Percentiles rank a stretch among this genome's conserved stretches.
These are phyloP conservation scores for Drosophila teissieri DNA, from an alignment of 1,140 invertebrate genomes.

Conservation along the genomic window DNA sequence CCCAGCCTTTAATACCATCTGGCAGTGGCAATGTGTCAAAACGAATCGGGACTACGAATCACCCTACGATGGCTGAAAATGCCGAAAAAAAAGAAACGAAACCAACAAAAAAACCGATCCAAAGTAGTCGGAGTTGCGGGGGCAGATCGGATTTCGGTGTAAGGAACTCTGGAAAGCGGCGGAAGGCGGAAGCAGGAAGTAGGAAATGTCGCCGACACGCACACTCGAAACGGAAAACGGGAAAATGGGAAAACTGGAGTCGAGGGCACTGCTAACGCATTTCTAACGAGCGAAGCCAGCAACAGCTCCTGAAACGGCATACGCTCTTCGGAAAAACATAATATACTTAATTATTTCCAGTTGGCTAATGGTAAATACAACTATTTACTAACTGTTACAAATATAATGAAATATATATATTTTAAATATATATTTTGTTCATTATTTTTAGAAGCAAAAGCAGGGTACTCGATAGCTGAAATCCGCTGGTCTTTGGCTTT, in stretches of 20 bases:
- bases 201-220: slow-evolving; percentile 59
- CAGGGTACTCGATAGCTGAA: background rate
- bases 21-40: slow-evolving; percentile 71
- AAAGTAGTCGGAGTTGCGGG: background rate
- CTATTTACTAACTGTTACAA: no score
- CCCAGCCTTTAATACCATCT: slow-evolving; percentile 3
- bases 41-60: slow-evolving; percentile 56
- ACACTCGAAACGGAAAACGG: slow-evolving; percentile 10
- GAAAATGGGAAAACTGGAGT: background rate
- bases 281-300: slow-evolving; percentile 66
- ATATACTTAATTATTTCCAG: background rate
- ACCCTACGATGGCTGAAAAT: background rate
- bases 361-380: no score
- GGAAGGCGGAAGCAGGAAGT: slow-evolving; percentile 56
- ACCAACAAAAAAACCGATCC: background rate
- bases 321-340: background rate
- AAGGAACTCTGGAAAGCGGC: slow-evolving; percentile 16
- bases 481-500: background rate
- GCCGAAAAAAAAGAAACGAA: background rate
- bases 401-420: no score
- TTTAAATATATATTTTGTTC: no score
- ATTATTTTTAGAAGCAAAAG: no score
- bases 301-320: background rate
- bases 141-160: slow-evolving; percentile 30
- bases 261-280: slow-evolving; percentile 61